Conservation (phyloP, 2,113 vertebrate species). For the Pithys albifrons region DNA sequence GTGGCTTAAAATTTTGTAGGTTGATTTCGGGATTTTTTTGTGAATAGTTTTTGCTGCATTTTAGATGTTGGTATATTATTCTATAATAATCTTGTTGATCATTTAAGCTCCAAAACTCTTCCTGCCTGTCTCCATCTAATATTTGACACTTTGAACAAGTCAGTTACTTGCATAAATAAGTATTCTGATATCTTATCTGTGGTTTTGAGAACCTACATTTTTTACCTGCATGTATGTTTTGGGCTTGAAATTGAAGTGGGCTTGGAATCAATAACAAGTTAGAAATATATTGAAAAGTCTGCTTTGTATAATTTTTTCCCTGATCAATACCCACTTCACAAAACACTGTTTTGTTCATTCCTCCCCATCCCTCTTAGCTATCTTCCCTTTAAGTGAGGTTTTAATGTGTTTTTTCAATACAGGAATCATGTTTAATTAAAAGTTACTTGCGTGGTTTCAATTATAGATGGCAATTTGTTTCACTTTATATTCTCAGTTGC, state of each 20-base stretch:
- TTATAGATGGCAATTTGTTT: slow-evolving; percentile 70
- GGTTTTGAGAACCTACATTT: not conserved
- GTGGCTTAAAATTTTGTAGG: not conserved
- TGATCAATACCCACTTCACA: not conserved
- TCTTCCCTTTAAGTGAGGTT: not conserved
- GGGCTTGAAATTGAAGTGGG: not conserved
- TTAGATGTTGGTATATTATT: not conserved
- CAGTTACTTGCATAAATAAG: not conserved
- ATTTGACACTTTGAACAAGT: not conserved
- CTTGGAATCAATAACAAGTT: not conserved
- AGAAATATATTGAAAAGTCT: not conserved
- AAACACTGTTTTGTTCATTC: not conserved
- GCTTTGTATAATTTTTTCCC: not conserved
- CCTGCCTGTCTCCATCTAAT: not conserved
- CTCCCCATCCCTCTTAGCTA: not conserved
- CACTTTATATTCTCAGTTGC: slow-evolving; percentile 68
- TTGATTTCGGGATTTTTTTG: not conserved
- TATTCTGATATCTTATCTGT: not conserved
- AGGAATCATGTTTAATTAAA: slow-evolving; percentile 70
- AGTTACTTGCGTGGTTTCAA: slow-evolving; percentile 64
- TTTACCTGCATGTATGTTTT: not conserved
- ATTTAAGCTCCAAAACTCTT: not conserved
- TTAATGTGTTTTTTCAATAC: slow-evolving; percentile 45
- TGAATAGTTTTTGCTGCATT: not conserved
- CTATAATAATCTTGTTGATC: not conserved